Evolutionary conservation across 2,888 invertebrate species (phyloP), one percentile per base, ranked within the genome.

Genomic region (Patella ulyssiponensis): DNA sequence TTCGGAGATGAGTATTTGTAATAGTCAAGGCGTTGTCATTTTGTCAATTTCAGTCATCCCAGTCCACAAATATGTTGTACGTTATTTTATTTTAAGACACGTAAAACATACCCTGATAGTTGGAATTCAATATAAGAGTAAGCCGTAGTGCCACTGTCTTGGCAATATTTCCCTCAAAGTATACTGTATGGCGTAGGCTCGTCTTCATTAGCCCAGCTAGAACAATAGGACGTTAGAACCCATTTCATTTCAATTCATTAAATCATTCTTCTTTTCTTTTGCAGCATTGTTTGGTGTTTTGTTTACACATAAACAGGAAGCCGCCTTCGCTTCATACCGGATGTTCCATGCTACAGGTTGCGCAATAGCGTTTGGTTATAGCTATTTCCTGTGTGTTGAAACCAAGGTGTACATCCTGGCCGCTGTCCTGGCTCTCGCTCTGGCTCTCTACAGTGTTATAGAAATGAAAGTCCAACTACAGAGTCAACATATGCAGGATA

Each of bases 261-360:
- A 44, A 44, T 44, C 44, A 9, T 44, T 44, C 12, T 52, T 71
- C 56, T 56, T 56, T 80, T 69, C 54, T 69, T 23, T 87, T 87
- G 64, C 88, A 92, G 92, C 92, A 15, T 93, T 97, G 20, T 96
- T 96, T 86, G 97, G 97, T 15, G 95, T 97, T 72, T 92, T 98
- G 74, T 97, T 97, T 88, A 96, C 96, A 0, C 95, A 96, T 52
- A 94, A 95, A 86, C 95, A 97, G 89, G 97, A 97, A 89, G 96
- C 97, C 0, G 96, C 97, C 0, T 97, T 96, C 92, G 96, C 97
- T 79, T 96, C 96, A 91, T 97, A 97, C 92, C 94, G 97, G 54
- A 92, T 98, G 81, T 97, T 97, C 96, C 97, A 97, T 91, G 95
- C 97, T 0, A 94, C 96, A 0, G 98, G 98, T 79, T 97, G 97